Evolutionary conservation across 2,113 vertebrate genomes (phyloP), one percentile per base, ranked within the genome.

Genomic region (Ptilorrhoa leucosticta): DNA sequence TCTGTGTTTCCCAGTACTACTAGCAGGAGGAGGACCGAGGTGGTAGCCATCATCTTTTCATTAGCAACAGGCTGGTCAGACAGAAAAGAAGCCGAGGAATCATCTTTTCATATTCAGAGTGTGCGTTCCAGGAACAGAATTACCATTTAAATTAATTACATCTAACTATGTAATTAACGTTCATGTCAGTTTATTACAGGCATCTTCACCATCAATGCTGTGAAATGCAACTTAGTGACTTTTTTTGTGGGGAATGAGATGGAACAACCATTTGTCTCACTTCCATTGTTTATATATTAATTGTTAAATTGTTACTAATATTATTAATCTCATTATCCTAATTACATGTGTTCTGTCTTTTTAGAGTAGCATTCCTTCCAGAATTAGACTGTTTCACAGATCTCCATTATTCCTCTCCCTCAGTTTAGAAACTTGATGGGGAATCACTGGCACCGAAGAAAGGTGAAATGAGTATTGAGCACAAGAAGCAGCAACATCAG

Each of bases 251-350:
- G 70, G 87, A 87, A 94, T 1, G 0, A 81, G 81, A 85, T 69
- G 87, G 83, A 97, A 96, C 65, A 90, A 89, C 53, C 72, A 77
- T 91, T 95, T 94, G 77, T 82, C 61, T 88, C 94, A 84, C 68
- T 88, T 84, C 77, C 50, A 87, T 93, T 96, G 88, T 95, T 96
- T 94, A 87, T 69, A 78, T 47, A 94, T 82, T 86, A 86, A 95
- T 85, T 2, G 1, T 64, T 92, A 75, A 86, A 77, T 91, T 90
- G 81, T 57, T 95, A 64, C 53, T 89, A 87, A 78, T 94, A 95
- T 63, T 89, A 89, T 93, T 93, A 94, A 92, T 93, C 92, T 88
- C 63, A 83, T 92, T 93, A 96, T 45, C 56, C 56, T 94, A 89
- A 97, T 92, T 94, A 92, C 44, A 94, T 33, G 73, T 82, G 77